Evolutionary conservation across 2,797 vertebrate genomes (phyloP).

Genomic region (Centropyge bicolor): DNA sequence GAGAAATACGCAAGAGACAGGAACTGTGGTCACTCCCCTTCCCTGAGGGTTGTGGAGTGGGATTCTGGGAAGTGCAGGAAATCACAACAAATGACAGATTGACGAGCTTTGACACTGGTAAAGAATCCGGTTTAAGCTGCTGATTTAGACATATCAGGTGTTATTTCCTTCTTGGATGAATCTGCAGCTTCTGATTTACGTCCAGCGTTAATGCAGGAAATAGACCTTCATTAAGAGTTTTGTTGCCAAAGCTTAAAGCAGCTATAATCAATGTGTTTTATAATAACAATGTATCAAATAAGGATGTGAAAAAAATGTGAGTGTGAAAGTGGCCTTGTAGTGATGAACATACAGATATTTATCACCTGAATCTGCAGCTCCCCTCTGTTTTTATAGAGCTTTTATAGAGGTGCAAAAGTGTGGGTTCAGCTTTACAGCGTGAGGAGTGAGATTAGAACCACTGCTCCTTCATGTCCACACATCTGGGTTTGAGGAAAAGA

Average conservation of each 20-base stretch:
- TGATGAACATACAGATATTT: neutral
- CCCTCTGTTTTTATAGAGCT: neutral
- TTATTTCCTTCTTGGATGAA: neutral
- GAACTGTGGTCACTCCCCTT: conserved; percentile 2
- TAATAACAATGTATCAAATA: neutral
- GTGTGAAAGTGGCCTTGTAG: neutral
- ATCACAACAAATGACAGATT: neutral
- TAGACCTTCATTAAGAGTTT: neutral
- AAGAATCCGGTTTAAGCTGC: neutral
- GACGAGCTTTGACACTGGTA: neutral
- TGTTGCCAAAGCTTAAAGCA: neutral
- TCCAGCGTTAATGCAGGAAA: neutral
- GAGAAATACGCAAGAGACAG: neutral
- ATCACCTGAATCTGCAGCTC: too few species aligned
- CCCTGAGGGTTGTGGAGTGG: neutral
- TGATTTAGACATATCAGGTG: conserved; percentile 22
- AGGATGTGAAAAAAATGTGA: neutral
- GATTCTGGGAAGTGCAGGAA: conserved; percentile 13
- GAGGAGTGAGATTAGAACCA: neutral
- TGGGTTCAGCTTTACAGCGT: neutral
- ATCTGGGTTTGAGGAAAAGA: neutral
- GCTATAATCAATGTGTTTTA: neutral
- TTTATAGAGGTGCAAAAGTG: neutral
- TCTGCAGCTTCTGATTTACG: neutral
- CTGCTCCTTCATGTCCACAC: neutral